Conservation (phyloP, 2,113 vertebrate genomes). For the Marcusenius ussheri region DNA sequence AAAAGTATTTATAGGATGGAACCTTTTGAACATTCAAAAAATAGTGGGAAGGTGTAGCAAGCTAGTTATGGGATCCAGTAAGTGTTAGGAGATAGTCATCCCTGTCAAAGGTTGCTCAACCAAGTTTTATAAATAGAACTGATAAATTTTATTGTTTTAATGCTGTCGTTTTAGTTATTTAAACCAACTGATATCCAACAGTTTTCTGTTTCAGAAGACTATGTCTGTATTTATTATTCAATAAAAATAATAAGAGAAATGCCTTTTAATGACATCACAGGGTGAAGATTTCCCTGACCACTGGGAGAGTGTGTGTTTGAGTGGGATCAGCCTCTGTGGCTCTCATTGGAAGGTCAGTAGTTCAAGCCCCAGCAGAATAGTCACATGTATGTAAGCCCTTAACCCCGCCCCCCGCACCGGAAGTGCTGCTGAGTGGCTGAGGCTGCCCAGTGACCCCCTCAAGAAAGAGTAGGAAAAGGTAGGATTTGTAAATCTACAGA, state of each 20-base stretch:
- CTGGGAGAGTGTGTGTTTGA: not conserved
- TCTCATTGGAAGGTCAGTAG: not conserved
- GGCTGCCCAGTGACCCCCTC: not conserved
- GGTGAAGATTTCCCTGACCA: not conserved
- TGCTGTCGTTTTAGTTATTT: not conserved
- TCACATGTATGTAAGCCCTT: not conserved
- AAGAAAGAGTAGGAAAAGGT: not conserved
- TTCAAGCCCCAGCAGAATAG: not conserved
- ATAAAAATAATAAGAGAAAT: not conserved
- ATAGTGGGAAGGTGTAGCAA: not conserved
- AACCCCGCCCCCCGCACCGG: not conserved
- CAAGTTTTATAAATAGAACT: not conserved
- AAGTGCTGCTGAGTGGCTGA: not conserved
- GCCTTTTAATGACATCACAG: not conserved
- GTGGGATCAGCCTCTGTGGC: not conserved
- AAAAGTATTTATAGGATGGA: not conserved
- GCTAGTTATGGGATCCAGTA: not conserved
- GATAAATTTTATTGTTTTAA: not conserved
- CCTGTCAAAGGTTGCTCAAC: not conserved
- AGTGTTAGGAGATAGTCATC: not conserved
- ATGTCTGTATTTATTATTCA: not conserved
- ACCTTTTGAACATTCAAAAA: not conserved
- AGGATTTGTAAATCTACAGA: not conserved
- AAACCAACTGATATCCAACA: not conserved
- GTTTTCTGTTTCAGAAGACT: not conserved